phyloP scores from a whole-genome alignment of 2,888 invertebrate genomes.

The Sarcophaga subvicina region DNA sequence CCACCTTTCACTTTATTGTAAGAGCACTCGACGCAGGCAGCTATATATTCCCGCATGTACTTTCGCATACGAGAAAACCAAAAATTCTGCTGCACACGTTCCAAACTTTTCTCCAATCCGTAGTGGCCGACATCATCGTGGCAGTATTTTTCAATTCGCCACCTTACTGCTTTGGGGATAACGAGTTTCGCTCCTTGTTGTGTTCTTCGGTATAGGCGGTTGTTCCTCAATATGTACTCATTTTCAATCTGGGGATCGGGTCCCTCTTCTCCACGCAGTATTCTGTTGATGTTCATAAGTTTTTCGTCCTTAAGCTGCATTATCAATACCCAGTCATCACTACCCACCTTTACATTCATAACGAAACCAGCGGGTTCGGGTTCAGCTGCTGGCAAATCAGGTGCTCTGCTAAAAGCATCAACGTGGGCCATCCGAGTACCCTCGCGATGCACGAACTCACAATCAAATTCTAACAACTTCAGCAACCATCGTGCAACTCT shows the following conservation, averaged over 20 bases:
- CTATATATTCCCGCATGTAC: too few species aligned
- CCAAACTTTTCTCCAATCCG: constrained; percentile 60
- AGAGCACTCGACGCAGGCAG: constrained; percentile 3
- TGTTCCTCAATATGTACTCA: constrained; percentile 21
- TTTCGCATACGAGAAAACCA: too few species aligned
- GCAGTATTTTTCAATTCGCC: constrained; percentile 56
- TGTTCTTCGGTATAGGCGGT: constrained; percentile 38
- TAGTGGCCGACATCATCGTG: constrained; percentile 69
- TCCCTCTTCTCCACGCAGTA: not conserved
- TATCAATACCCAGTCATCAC: constrained; percentile 18
- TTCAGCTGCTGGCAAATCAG: constrained; percentile 22
- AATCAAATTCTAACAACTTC: constrained; percentile 37
- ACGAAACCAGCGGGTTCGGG: constrained; percentile 36
- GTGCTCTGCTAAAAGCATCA: constrained; percentile 49
- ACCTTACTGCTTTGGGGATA: constrained; percentile 56
- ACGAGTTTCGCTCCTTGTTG: constrained; percentile 37
- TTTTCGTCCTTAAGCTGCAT: constrained; percentile 50
- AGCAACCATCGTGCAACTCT: constrained; percentile 40
- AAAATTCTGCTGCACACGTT: constrained; percentile 47
- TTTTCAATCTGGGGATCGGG: constrained; percentile 32
- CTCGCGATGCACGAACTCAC: constrained; percentile 26
- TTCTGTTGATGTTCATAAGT: not conserved
- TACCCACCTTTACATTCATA: not conserved
- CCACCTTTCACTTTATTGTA: constrained; percentile 69
- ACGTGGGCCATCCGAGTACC: constrained; percentile 44